Evolutionary conservation across 1,140 invertebrate species (phyloP), one percentile per base, ranked within the genome.

Genomic region (Dendrolimus kikuchii): DNA sequence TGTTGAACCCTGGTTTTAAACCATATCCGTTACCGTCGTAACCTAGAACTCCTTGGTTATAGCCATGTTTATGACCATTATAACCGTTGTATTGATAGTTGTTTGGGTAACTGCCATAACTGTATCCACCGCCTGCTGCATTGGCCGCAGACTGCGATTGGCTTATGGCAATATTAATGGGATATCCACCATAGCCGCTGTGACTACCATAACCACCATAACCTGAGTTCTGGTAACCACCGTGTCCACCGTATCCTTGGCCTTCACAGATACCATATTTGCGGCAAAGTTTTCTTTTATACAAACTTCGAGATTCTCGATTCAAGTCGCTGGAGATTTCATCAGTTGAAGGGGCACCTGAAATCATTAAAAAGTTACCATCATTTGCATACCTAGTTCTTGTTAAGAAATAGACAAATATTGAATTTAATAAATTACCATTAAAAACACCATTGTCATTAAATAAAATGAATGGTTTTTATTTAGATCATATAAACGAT

Each of bases 151-250:
- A 71, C 49, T 85, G 81, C 5, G 81, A 81, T 53, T 85, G 81
- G 46, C 81, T 85, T 40, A 85, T 81, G 5, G 73, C 81, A 49
- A 85, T 82, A 52, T 85, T 82, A 46, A 85, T 80, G 1, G 75
- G 69, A 38, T 51, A 55, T 23, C 40, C 50, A 7, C 38, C 38
- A 40, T 50, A 50, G 9, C 49, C 49, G 37, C 61, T 68, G 40
- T 50, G 36, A 5, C 53, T 53, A 8, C 54, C 59, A n/a, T 47
- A 45, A 2, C 53, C 57, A 36, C 49, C 38, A 6, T 55, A 54
- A 1, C 58, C 60, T 8, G 23, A 23, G 23, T 23, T 23, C 23
- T 68, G 75, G 38, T 77, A 69, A 4, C 61, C 69, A 51, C 71
- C 66, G 56, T 72, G 52, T 4, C 66, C 69, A 5, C 53, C 53